These are phyloP conservation scores for Microctonus hyperodae DNA, from an alignment of 2,888 invertebrate genomes.

Conservation along the genomic window DNA sequence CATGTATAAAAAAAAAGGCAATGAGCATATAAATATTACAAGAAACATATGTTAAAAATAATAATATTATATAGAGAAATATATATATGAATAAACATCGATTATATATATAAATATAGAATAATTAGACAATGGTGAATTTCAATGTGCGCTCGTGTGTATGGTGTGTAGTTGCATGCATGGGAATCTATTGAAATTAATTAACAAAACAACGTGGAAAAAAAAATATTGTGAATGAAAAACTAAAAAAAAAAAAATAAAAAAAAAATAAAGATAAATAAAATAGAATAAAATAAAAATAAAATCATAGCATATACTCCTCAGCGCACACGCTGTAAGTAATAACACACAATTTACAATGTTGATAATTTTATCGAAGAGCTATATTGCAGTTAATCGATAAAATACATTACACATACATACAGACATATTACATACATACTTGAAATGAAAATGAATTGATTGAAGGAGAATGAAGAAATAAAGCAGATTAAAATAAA, in stretches of 20 bases:
- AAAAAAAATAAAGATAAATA: slow-evolving; percentile 19
- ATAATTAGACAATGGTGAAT: slow-evolving; percentile 31
- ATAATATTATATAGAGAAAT: slow-evolving; percentile 29
- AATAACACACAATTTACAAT: slow-evolving; percentile 26
- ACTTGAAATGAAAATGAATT: neutral
- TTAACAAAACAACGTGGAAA: neutral
- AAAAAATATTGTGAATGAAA: slow-evolving; percentile 31
- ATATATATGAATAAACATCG: slow-evolving; percentile 33
- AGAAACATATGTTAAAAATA: slow-evolving; percentile 36
- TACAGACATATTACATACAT: neutral
- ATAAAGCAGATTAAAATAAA: slow-evolving; percentile 5
- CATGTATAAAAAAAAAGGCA: slow-evolving; percentile 24
- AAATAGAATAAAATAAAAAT: slow-evolving; percentile 22
- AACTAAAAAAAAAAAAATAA: slow-evolving; percentile 1
- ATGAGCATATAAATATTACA: slow-evolving; percentile 18
- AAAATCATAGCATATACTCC: slow-evolving; percentile 17
- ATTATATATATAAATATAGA: slow-evolving; percentile 37
- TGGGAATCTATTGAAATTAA: slow-evolving; percentile 29
- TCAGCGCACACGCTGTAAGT: slow-evolving; percentile 25
- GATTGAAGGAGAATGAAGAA: slow-evolving; percentile 17
- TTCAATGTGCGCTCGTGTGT: slow-evolving; percentile 16
- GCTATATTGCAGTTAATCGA: neutral
- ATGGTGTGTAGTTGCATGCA: slow-evolving; percentile 18
- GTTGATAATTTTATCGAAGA: slow-evolving; percentile 27
- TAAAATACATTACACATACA: neutral